phyloP scores from a whole-genome alignment of 2,797 vertebrate genomes.

The Ctenopoma kingsleyae region DNA sequence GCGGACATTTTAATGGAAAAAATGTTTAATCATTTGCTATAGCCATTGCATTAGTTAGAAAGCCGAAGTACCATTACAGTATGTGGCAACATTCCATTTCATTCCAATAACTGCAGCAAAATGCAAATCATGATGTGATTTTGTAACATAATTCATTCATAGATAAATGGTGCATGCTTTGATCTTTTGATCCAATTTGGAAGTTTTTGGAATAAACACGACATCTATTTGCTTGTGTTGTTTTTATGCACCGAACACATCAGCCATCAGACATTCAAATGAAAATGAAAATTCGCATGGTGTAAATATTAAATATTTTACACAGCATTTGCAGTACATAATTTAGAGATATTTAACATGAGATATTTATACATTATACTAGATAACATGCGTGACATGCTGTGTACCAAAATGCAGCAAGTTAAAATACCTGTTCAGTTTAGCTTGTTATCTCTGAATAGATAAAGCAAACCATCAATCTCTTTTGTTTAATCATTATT shows the following conservation, averaged over 20 bases:
- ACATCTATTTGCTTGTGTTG: constrained; percentile 20
- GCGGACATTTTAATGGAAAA: constrained; percentile 28
- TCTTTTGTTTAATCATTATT: constrained; percentile 19
- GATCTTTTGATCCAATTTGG: constrained; percentile 57
- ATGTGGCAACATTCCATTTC: constrained; percentile 42
- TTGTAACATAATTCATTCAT: constrained; percentile 43
- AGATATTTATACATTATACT: constrained; percentile 8
- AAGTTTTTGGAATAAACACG: constrained; percentile 55
- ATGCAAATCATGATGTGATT: constrained; percentile 44
- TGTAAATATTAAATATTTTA: constrained; percentile 42
- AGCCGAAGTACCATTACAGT: constrained; percentile 25
- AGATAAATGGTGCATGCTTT: constrained; percentile 47
- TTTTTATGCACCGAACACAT: constrained; percentile 16
- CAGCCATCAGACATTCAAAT: constrained; percentile 2
- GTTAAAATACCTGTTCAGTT: constrained; percentile 24
- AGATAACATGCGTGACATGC: background rate
- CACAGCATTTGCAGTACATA: constrained; percentile 11
- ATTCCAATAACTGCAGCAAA: constrained; percentile 49
- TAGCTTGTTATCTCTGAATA: constrained; percentile 27
- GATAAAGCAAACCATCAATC: constrained; percentile 6
- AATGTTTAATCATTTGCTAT: constrained; percentile 46
- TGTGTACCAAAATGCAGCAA: constrained; percentile 4
- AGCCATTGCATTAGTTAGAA: constrained; percentile 32
- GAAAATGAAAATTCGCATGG: constrained; percentile 5
- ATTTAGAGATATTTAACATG: constrained; percentile 10